Evolutionary conservation across 1,140 invertebrate genomes (phyloP), one percentile per base, ranked within the genome.

Genomic region (Chrysopa pallens): DNA sequence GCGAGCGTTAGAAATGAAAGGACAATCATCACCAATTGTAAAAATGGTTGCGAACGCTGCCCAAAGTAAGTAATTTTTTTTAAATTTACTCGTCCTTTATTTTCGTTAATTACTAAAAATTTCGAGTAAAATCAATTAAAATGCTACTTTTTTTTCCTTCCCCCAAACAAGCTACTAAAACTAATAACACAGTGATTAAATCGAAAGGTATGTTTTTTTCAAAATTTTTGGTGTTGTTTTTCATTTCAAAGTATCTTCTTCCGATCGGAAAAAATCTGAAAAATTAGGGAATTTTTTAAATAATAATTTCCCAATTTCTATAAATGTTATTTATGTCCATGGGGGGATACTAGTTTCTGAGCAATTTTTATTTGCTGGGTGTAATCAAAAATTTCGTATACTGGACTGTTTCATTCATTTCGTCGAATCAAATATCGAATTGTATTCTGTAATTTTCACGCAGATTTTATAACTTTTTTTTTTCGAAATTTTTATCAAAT

Each of bases 1-100:
- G 55, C 64, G 82, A 44, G 73, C 73, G 6, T 50, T 78, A 2
- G 78, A 82, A 53, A 54, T 74, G 43, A 73, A 70, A 46, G 67
- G 56, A 53, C 53, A 63, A 4, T 51, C 47, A 38, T 48, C 51
- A 8, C 68, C 70, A 41, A 52, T 73, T 39, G 60, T 74, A 37
- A 73, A 73, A 62, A 62, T 73, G 43, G 62, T 68, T 12, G 59
- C 67, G 8, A 67, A 61, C 46, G 60, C 70, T n/a, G 54, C 56
- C 44, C 63, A 64, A 55, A 50, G 59, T 69, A 66, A 67, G 55
- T 50, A 50, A 28, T 13, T 15, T 15, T 37, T 38, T 27, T 2
- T 42, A 15, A 23, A 39, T 40, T 39, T 31, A 31, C 27, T 45
- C 48, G 27, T 46, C 31, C 8, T 40, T 45, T 14, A 36, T 39